phyloP scores from a whole-genome alignment of 2,113 vertebrate genomes.

The Malurus melanocephalus region DNA sequence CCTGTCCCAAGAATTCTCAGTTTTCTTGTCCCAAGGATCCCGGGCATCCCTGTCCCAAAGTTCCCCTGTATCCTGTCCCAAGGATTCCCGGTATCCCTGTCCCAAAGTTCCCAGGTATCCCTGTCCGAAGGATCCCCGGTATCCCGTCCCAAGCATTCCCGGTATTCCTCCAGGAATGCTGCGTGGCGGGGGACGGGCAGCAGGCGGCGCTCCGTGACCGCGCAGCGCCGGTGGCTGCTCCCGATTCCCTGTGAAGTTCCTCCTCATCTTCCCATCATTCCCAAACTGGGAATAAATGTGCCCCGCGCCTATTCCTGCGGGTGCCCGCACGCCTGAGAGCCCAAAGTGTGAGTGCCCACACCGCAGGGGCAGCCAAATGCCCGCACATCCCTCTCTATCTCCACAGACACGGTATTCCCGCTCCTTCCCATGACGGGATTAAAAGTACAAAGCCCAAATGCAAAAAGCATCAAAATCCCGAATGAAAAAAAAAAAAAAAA shows the following conservation, averaged over 20 bases:
- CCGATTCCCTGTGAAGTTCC: accelerated
- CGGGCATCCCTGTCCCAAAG: accelerated
- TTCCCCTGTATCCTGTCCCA: accelerated
- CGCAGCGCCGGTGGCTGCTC: not conserved
- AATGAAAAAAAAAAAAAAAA: not conserved
- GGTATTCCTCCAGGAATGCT: accelerated
- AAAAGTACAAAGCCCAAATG: not conserved
- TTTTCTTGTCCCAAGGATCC: accelerated
- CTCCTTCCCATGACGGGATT: not conserved
- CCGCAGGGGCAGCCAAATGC: accelerated
- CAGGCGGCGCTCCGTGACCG: not conserved
- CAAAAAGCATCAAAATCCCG: not conserved
- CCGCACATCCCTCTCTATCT: accelerated
- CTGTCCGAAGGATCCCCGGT: accelerated
- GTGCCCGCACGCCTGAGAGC: accelerated
- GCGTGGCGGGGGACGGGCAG: not conserved
- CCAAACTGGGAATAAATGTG: accelerated
- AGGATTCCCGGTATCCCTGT: accelerated
- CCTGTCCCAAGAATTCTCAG: no score
- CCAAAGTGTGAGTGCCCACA: accelerated
- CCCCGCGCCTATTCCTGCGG: accelerated
- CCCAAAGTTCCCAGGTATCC: accelerated
- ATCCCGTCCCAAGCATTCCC: not conserved
- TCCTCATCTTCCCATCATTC: accelerated
- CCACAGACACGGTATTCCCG: accelerated